Evolutionary conservation across 2,888 invertebrate species (phyloP).

Genomic region (Cryptocephalus moraei): DNA sequence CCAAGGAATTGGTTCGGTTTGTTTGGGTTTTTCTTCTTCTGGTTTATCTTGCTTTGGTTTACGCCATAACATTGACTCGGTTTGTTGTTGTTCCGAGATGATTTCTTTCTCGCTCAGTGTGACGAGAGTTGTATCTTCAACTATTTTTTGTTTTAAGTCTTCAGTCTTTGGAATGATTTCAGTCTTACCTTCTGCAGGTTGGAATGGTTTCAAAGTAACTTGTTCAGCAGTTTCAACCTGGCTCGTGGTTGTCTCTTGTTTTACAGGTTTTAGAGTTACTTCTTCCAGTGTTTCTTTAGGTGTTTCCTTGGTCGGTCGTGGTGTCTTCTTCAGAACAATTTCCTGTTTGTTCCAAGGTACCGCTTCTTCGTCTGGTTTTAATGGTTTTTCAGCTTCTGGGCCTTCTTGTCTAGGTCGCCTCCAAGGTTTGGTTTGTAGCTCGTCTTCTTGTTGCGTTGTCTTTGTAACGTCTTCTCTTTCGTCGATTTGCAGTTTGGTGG

Average conservation of each 20-base stretch:
- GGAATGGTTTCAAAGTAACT: conserved; percentile 15
- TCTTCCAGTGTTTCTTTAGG: conserved; percentile 35
- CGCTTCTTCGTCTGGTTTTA: conserved; percentile 9
- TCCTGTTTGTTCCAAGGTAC: conserved; percentile 53
- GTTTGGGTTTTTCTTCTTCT: conserved; percentile 4
- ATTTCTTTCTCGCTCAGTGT: conserved; percentile 26
- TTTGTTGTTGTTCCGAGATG: conserved; percentile 10
- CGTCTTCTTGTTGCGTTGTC: conserved; percentile 8
- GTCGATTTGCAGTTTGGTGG: conserved; percentile 13
- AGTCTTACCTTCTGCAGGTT: conserved; percentile 4
- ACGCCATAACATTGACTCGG: conserved; percentile 23
- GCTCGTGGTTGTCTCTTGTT: conserved; percentile 5
- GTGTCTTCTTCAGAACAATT: conserved; percentile 38
- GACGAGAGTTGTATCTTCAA: conserved; percentile 7
- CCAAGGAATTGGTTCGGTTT: conserved; percentile 41
- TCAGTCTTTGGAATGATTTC: not conserved
- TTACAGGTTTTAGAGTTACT: conserved; percentile 45
- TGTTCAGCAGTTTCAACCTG: conserved; percentile 33
- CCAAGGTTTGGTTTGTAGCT: conserved; percentile 5
- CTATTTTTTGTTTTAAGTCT: conserved; percentile 6
- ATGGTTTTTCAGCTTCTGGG: conserved; percentile 11
- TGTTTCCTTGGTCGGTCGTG: conserved; percentile 38
- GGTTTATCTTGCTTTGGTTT: conserved; percentile 10
- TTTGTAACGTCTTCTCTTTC: conserved; percentile 10
- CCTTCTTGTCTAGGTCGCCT: conserved; percentile 6